Evolutionary conservation across 2,113 vertebrate species (phyloP).

Genomic region (Notarius lentiginosus): DNA sequence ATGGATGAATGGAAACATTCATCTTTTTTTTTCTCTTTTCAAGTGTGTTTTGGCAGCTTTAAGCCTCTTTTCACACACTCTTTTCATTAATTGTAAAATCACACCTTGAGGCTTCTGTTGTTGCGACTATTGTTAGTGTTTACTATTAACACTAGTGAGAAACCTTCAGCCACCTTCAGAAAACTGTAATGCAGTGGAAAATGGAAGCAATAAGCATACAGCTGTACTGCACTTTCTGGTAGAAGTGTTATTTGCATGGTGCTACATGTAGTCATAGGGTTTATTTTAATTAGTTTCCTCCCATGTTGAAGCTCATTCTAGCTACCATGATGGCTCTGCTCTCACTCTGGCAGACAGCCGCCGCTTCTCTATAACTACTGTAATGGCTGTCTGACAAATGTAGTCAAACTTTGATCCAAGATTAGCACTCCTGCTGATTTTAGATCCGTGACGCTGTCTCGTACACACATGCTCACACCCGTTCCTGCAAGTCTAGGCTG

Average conservation of each 20-base stretch:
- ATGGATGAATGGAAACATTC: too few species aligned
- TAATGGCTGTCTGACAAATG: not conserved
- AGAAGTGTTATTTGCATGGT: not conserved
- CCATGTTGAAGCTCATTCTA: not conserved
- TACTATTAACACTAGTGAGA: not conserved
- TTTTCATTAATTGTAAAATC: not conserved
- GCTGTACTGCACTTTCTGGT: not conserved
- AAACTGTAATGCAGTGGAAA: not conserved
- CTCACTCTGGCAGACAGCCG: not conserved
- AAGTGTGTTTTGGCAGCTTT: not conserved
- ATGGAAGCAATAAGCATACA: not conserved
- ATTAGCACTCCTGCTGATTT: constrained; percentile 2
- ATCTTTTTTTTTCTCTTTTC: not conserved
- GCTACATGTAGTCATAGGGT: not conserved
- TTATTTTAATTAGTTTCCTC: not conserved
- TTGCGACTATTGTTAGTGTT: not conserved
- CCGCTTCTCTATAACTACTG: not conserved
- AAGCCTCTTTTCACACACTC: not conserved
- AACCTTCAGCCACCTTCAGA: not conserved
- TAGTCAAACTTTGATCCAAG: not conserved
- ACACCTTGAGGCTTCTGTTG: not conserved
- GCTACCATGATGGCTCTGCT: not conserved
- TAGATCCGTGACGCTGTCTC: constrained; percentile 20
- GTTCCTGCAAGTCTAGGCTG: constrained; percentile 13
- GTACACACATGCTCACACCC: not conserved